phyloP scores from a whole-genome alignment of 2,797 vertebrate species.

The Myiotriccus ornatus region DNA sequence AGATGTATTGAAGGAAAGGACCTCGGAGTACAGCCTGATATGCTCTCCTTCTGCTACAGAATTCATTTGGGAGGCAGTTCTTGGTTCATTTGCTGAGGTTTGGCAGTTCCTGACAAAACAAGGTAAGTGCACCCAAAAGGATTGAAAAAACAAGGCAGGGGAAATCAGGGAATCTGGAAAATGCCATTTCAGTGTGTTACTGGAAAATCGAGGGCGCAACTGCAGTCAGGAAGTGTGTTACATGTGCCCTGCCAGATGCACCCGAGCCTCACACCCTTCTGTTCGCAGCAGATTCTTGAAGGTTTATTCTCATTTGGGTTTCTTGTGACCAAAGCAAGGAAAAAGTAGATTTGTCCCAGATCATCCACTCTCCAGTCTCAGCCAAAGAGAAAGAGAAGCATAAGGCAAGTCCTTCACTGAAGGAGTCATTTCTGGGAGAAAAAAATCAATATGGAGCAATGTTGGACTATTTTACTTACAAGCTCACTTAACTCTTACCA shows the following conservation, averaged over 20 bases:
- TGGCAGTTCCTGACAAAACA: not conserved
- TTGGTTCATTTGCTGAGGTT: not conserved
- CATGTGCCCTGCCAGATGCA: not conserved
- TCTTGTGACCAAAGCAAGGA: not conserved
- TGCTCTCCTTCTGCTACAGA: not conserved
- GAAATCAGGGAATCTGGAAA: not conserved
- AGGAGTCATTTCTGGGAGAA: not conserved
- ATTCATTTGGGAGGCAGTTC: not conserved
- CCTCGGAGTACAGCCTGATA: not conserved
- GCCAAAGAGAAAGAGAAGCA: not conserved
- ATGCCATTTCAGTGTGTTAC: not conserved
- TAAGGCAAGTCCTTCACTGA: not conserved
- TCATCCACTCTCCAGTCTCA: not conserved
- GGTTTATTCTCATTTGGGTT: not conserved
- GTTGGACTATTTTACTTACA: not conserved
- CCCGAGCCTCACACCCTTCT: not conserved
- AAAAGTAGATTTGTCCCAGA: not conserved
- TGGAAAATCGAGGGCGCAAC: not conserved
- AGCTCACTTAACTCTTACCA: not conserved
- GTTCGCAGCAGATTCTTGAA: not conserved
- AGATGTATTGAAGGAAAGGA: not conserved
- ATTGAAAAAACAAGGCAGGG: not conserved
- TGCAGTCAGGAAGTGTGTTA: accelerated
- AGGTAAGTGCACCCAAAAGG: not conserved
- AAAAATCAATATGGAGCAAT: not conserved